A percentile compares a stretch with the other conserved stretches of the same genome.
These are phyloP conservation scores for Rhimphoctona megacephalus DNA, from an alignment of 2,888 invertebrate genomes.

Conservation along the genomic window DNA sequence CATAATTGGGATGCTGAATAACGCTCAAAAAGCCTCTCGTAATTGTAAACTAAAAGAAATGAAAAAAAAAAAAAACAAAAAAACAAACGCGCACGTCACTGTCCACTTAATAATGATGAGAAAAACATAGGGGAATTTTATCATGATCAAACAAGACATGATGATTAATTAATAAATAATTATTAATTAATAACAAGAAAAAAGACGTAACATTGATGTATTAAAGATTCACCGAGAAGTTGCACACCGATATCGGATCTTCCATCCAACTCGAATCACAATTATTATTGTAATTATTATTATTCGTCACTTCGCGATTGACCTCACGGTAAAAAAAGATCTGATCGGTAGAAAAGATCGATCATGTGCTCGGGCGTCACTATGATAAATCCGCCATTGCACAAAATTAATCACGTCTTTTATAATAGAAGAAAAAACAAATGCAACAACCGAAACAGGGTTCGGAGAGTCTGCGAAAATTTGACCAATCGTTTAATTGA, in stretches of 20 bases:
- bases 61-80: background rate
- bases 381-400: conserved; percentile 53
- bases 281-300: conserved; percentile 27
- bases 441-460: background rate
- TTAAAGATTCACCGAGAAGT: conserved; percentile 61
- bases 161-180: conserved; percentile 28
- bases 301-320: conserved; percentile 31
- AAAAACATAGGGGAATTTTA: conserved; percentile 28
- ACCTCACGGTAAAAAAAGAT: conserved; percentile 32
- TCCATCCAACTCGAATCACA: conserved; percentile 62
- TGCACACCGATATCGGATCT: conserved; percentile 67
- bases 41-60: conserved; percentile 47
- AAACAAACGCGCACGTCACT: conserved; percentile 57
- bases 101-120: conserved; percentile 61
- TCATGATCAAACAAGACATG: conserved; percentile 42
- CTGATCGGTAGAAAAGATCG: conserved; percentile 61
- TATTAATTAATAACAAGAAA: conserved; percentile 23
- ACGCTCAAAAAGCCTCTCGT: conserved; percentile 65
- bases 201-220: conserved; percentile 61
- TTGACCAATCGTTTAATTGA: background rate
- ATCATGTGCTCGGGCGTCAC: conserved; percentile 22
- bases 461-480: background rate
- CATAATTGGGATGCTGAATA: conserved; percentile 47
- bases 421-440: conserved; percentile 51
- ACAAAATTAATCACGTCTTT: conserved; percentile 56